Conservation (phyloP, 2,113 vertebrate genomes). For the Nestor notabilis region DNA sequence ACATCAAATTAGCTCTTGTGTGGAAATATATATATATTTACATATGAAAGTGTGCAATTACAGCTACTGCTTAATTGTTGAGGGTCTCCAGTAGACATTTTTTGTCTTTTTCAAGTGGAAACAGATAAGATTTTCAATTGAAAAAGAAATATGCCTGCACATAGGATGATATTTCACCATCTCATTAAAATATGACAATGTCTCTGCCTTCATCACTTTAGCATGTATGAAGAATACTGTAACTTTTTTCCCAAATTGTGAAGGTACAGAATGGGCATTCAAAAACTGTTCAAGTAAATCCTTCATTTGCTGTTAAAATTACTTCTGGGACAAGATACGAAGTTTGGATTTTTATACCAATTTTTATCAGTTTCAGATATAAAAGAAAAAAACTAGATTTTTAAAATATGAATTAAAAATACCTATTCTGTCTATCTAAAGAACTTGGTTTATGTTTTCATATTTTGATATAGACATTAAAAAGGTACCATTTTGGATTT, state of each 20-base stretch:
- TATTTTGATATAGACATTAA: neutral
- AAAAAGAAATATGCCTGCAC: neutral
- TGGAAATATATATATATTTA: neutral
- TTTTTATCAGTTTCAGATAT: neutral
- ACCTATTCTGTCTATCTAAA: neutral
- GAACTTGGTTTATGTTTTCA: neutral
- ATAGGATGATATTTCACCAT: neutral
- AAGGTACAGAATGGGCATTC: neutral
- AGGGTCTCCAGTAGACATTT: neutral
- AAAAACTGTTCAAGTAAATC: neutral
- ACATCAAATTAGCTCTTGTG: neutral
- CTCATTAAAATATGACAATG: neutral
- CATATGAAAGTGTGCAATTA: neutral
- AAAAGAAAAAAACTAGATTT: neutral
- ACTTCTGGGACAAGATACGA: neutral
- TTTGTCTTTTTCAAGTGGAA: neutral
- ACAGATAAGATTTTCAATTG: neutral
- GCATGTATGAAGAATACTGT: neutral
- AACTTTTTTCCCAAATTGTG: neutral
- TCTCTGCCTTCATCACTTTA: neutral
- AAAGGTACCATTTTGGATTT: neutral
- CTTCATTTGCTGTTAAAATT: neutral
- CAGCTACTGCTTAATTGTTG: neutral
- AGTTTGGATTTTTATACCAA: neutral
- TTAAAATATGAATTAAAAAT: neutral